Evolutionary conservation across 1,140 invertebrate genomes (phyloP), one percentile per base, ranked within the genome.

Genomic region (Drosophila littoralis): DNA sequence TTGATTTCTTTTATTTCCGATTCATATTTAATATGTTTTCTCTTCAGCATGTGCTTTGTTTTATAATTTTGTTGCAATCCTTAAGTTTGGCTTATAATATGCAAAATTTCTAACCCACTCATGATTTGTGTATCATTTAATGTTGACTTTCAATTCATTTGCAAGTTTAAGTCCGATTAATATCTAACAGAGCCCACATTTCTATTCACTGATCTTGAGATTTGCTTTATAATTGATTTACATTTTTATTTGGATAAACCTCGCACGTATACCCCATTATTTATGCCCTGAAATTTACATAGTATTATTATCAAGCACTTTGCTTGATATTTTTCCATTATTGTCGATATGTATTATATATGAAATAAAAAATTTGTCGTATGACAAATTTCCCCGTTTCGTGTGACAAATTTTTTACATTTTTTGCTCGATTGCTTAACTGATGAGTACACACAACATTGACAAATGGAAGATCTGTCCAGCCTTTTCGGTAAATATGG

Each of bases 121-220:
- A 45, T 52, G 35, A 67, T 43, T 57, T 63, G 6, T 17, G 12
- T 17, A 36, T 38, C 3, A 48, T 22, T 46, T 33, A 8, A 35
- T 63, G 51, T 45, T 35, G 46, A 15, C 46, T 46, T 46, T 70
- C 17, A n/a, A n/a, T 42, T 66, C 35, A 50, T 71, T 50, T 57
- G 36, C 51, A 57, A 63, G 7, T 65, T 65, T 43, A 9, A 32
- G 0, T 50, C 8, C 10, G 54, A 66, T 52, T 58, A n/a, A 17
- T 17, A 54, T 54, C 33, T 17, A 9, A 46, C n/a, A 35, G 2
- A 2, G 8, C 8, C 15, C n/a, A 8, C 32, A 45, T 55, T 55
- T 55, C 6, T 22, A 10, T 40, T 32, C 17, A 32, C 10, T 5
- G 6, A 28, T 22, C 36, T 22, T 1, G 0, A 22, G 32, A 36